These are phyloP conservation scores for Gobius niger DNA, from an alignment of 2,113 vertebrate genomes.

Conservation along the genomic window DNA sequence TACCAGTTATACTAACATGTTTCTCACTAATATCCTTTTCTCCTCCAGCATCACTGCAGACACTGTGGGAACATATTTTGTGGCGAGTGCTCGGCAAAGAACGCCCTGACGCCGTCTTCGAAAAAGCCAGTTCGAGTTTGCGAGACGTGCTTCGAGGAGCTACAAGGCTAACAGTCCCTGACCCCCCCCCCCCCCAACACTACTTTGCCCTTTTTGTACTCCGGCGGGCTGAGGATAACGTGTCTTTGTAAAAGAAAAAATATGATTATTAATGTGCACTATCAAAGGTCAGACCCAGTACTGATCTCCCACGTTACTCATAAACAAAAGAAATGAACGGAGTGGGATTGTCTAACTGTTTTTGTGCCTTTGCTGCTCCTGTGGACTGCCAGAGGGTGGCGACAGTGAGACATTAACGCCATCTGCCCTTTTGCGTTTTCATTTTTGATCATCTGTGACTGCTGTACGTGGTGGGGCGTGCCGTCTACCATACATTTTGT, in stretches of 20 bases:
- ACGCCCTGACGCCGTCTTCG: conserved; percentile 93
- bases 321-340: conserved; percentile 3
- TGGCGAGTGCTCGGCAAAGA: conserved; percentile 90
- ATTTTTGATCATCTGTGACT: conserved; percentile 19
- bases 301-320: conserved; percentile 26
- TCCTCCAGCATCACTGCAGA: conserved; percentile 93
- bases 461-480: conserved; percentile 29
- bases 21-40: neutral
- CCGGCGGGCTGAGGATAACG: conserved; percentile 55
- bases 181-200: neutral
- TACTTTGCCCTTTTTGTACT: conserved; percentile 10
- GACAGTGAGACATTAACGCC: conserved; percentile 47
- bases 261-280: conserved; percentile 73
- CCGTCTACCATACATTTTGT: conserved; percentile 14
- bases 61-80: conserved; percentile 99
- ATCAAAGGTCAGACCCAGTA: conserved; percentile 46
- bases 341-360: conserved; percentile 57
- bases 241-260: conserved; percentile 73
- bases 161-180: conserved; percentile 82
- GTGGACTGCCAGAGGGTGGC: conserved; percentile 59
- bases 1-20: no score
- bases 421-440: conserved; percentile 30
- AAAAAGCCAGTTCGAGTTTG: conserved; percentile 98
- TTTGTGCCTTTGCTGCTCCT: conserved; percentile 78
- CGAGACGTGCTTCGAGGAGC: conserved; percentile 90